A percentile compares a stretch with the other conserved stretches of the same genome.
Conservation (phyloP, 2,113 vertebrate genomes). For the Athene noctua region DNA sequence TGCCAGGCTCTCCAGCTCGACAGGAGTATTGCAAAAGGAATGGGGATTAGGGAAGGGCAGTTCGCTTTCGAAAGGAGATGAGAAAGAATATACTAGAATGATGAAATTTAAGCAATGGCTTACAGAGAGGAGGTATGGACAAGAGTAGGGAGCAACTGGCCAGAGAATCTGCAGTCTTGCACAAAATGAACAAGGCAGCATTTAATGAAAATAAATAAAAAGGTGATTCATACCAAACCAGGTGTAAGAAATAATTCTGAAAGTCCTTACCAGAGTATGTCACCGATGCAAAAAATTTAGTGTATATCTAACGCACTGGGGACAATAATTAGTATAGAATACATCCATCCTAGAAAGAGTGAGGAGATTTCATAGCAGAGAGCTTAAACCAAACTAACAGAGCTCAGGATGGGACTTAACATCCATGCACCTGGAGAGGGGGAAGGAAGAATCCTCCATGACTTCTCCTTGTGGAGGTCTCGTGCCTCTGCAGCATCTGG, state of each 20-base stretch:
- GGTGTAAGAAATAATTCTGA: not conserved
- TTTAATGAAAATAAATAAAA: not conserved
- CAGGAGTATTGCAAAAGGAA: not conserved
- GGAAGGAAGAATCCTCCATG: not conserved
- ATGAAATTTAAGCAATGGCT: not conserved
- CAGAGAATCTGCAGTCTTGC: too few species aligned
- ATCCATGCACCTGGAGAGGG: not conserved
- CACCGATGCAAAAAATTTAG: not conserved
- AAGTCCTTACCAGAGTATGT: not conserved
- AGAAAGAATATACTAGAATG: not conserved
- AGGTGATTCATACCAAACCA: not conserved
- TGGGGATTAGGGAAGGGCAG: not conserved
- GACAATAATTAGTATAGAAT: not conserved
- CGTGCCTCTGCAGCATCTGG: not conserved
- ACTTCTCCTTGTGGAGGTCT: not conserved
- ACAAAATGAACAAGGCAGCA: not conserved
- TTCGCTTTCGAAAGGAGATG: not conserved
- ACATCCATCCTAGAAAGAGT: not conserved
- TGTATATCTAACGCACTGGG: fast-evolving
- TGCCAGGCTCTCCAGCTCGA: not conserved
- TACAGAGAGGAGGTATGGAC: not conserved
- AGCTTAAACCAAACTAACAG: not conserved
- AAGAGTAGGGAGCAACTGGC: not conserved
- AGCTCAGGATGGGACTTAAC: not conserved
- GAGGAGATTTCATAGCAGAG: not conserved